Percentiles rank a stretch among this genome's conserved stretches.
phyloP scores from a whole-genome alignment of 1,140 invertebrate genomes.

The Drosophila takahashii region DNA sequence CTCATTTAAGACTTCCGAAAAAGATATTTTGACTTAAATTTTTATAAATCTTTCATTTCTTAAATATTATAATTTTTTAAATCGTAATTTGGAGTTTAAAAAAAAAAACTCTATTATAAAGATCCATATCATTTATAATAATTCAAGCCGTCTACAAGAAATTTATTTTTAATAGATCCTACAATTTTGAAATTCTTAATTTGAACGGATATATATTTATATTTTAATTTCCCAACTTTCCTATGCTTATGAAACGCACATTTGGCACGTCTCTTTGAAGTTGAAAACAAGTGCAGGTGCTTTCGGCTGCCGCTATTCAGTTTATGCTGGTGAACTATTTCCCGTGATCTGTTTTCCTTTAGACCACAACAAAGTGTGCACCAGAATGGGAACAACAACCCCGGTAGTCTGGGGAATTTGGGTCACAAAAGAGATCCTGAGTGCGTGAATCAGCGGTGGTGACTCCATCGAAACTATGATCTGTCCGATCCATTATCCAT shows the following conservation, averaged over 20 bases:
- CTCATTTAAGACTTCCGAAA: no score
- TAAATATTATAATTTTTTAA: no score
- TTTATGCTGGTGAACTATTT: constrained; percentile 30
- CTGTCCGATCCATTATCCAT: constrained; percentile 26
- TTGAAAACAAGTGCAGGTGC: constrained; percentile 34
- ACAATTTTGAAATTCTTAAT: no score
- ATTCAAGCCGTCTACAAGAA: no score
- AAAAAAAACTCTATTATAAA: no score
- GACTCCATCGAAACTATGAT: constrained; percentile 14
- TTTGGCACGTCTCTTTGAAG: constrained; percentile 35
- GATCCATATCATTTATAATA: no score
- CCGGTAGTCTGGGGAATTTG: constrained; percentile 21
- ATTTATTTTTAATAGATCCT: no score
- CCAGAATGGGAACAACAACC: constrained; percentile 20
- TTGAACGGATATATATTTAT: background rate
- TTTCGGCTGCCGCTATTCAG: constrained; percentile 27
- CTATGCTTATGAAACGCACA: constrained; percentile 10
- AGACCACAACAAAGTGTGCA: background rate
- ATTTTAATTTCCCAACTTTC: background rate
- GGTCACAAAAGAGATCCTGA: constrained; percentile 11
- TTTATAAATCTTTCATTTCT: no score
- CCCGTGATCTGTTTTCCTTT: constrained; percentile 34
- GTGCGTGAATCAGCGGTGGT: constrained; percentile 26
- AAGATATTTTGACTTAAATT: no score
- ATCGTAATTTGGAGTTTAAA: no score